These are phyloP conservation scores for Clunio marinus DNA, from an alignment of 2,888 invertebrate genomes.

Conservation along the genomic window DNA sequence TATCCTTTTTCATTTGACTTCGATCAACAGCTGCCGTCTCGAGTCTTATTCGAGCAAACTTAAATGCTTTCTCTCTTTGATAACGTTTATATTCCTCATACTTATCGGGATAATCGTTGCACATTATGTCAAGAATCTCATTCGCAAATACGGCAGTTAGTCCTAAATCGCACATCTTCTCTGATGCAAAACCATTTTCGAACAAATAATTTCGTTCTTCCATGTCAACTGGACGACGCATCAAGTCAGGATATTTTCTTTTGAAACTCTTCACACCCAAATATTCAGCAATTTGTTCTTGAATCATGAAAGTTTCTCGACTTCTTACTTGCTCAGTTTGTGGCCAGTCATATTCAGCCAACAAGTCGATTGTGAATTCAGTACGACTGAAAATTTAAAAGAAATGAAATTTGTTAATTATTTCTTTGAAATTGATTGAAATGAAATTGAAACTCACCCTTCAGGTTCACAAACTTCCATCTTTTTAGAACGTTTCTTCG, in stretches of 20 bases:
- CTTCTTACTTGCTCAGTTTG: slow-evolving; percentile 55
- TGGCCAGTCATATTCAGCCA: slow-evolving; percentile 94
- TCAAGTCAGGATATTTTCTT: slow-evolving; percentile 86
- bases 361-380: slow-evolving; percentile 74
- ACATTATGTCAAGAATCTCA: slow-evolving; percentile 81
- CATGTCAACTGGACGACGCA: slow-evolving; percentile 78
- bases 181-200: slow-evolving; percentile 76
- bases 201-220: slow-evolving; percentile 86
- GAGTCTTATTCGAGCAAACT: slow-evolving; percentile 64
- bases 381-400: slow-evolving; percentile 50
- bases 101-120: slow-evolving; percentile 89
- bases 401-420: not conserved
- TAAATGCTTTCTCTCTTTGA: slow-evolving; percentile 57
- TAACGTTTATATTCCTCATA: slow-evolving; percentile 81
- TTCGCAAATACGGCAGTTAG: slow-evolving; percentile 87
- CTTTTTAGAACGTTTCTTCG: slow-evolving; percentile 49
- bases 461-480: slow-evolving; percentile 54
- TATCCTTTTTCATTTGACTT: slow-evolving; percentile 61
- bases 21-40: slow-evolving; percentile 53
- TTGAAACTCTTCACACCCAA: slow-evolving; percentile 95
- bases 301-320: slow-evolving; percentile 84
- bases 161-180: slow-evolving; percentile 91
- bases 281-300: slow-evolving; percentile 94
- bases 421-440: not conserved
- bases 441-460: slow-evolving; percentile 46